These are phyloP conservation scores for Melinaea menophilus DNA, from an alignment of 2,888 invertebrate genomes.

Conservation along the genomic window DNA sequence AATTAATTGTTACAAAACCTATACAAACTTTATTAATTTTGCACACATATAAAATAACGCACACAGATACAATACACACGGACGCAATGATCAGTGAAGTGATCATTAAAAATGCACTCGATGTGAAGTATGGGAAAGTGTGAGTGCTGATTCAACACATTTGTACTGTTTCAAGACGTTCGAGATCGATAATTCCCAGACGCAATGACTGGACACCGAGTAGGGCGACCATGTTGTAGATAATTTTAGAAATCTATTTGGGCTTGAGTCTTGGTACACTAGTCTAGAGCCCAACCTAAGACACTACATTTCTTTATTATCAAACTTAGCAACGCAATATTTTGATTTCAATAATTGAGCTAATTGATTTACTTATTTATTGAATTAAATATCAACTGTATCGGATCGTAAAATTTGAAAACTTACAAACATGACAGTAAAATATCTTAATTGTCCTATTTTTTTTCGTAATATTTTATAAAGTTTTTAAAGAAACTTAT, in stretches of 20 bases:
- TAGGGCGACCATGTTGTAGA: slow-evolving; percentile 34
- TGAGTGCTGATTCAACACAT: slow-evolving; percentile 53
- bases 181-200: slow-evolving; percentile 59
- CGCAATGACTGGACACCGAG: slow-evolving; percentile 53
- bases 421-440: too few relatives aligned
- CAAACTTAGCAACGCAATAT: too few relatives aligned
- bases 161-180: slow-evolving; percentile 52
- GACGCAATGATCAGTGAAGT: slow-evolving; percentile 33
- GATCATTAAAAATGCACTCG: slow-evolving; percentile 63
- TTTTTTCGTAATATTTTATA: too few relatives aligned
- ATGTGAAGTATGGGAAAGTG: slow-evolving; percentile 50
- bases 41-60: not conserved
- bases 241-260: too few relatives aligned
- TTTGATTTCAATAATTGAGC: too few relatives aligned
- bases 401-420: too few relatives aligned
- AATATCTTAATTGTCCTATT: too few relatives aligned
- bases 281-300: too few relatives aligned
- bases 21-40: not conserved
- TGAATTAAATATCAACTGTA: too few relatives aligned
- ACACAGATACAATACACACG: not conserved
- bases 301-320: too few relatives aligned
- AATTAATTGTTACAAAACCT: not conserved
- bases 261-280: not conserved
- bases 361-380: too few relatives aligned
- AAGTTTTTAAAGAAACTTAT: too few relatives aligned